Base-by-base conservation (phyloP, 2,888 invertebrate genomes). In the Ophioninae sp. region DNA sequence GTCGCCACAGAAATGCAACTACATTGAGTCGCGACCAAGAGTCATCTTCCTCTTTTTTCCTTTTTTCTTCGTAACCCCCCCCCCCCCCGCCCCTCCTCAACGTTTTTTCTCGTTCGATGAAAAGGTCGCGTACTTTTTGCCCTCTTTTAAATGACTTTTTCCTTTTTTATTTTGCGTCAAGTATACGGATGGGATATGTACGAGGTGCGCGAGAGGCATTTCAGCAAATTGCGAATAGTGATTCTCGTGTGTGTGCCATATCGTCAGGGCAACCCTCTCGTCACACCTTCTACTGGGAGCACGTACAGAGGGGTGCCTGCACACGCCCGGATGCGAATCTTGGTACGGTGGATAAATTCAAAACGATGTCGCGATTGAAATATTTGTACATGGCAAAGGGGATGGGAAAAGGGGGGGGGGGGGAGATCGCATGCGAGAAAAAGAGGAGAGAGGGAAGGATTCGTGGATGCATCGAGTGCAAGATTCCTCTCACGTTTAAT, bases 151-250 rank as follows among this genome's bases (percentile, higher is more conserved):
- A 7, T 13, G 23, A 30, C 20, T 17, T 61, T 73, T 61, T 56
- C 22, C 30, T 23, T 13, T 13, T 56, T 56, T 9, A 13, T 75
- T 56, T 8, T 58, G 58, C 20, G 17, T 39, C n/a, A 7, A 22
- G 44, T 56, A 56, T 22, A 56, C 71, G 61, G 51, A 41, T 30
- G 51, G 17, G 17, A 17, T 51, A 51, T 51, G 13, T 17, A 51
- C 51, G 51, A 51, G 51, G 51, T 9, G 9, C 6, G n/a, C 30
- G 68, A 61, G 65, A 64, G 59, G 80, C 64, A 71, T 81, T 84
- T 71, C 81, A 78, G 61, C 51, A 78, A 84, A 84, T 81, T 71
- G 81, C 81, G 78, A 84, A 84, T 81, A 65, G 74, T 72, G 64
- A 73, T 83, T 79, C 30, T 30, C 74, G 64, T 69, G 69, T 22